Evolutionary conservation across 2,888 invertebrate genomes (phyloP), one percentile per base, ranked within the genome.

Genomic region (Xestia xanthographa): DNA sequence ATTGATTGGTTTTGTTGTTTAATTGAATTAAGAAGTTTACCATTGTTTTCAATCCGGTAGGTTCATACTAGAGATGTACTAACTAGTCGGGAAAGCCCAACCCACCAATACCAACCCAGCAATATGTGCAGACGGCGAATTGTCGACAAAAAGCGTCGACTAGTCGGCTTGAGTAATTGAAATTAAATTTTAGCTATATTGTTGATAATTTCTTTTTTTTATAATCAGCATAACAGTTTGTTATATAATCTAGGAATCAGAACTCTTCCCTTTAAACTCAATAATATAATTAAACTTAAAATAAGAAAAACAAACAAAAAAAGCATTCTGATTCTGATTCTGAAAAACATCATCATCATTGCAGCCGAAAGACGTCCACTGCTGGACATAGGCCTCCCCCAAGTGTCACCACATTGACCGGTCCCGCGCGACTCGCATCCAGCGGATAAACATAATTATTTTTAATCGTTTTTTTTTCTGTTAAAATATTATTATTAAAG

Each of bases 1-100:
- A 87, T 86, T 87, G 80, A 88, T 88, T 85, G 79, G 75, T 80
- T 84, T 84, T 82, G 71, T 84, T 84, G 66, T 80, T 67, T 71
- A 80, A 69, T 68, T 68, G 72, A 68, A 83, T 81, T 73, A 79
- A 20, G 56, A 26, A 82, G 29, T 67, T 66, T 66, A 48, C 41
- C 66, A 62, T 80, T 77, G 67, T 76, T 76, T 53, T 50, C 53
- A 8, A 45, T 45, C 34, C 12, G 48, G 17, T 29, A 34, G 58
- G 26, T 45, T 56, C 20, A 20, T 29, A 29, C 29, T 20, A 58
- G 58, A 29, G 58, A 58, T 29, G 17, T 60, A 60, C 20, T 1
- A 34, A 20, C 34, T 60, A 14, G 56, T 26, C 8, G 8, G 29
- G 58, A 58, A 58, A 29, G 29, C 29, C n/a, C 8, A 29, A 34